These are phyloP conservation scores for Trypoxylus dichotomus DNA, from an alignment of 1,140 invertebrate genomes.

Conservation along the genomic window DNA sequence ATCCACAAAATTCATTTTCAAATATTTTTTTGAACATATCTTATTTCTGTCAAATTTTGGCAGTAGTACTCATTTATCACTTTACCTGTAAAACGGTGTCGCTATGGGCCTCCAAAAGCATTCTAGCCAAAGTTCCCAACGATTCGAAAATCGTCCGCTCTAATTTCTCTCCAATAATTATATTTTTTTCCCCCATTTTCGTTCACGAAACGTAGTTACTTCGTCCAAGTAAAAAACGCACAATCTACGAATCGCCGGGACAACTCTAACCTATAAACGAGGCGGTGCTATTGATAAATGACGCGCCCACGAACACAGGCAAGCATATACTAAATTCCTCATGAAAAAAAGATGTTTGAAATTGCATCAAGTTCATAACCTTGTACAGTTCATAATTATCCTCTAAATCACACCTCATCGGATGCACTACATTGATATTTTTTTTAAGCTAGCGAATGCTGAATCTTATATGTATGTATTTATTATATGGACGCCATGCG, in stretches of 20 bases:
- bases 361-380: neutral
- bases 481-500: neutral
- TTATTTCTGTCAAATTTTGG: neutral
- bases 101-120: slow-evolving; percentile 31
- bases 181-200: slow-evolving; percentile 41
- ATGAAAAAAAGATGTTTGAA: neutral
- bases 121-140: slow-evolving; percentile 33
- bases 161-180: slow-evolving; percentile 36
- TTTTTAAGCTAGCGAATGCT: neutral
- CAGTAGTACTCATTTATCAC: neutral
- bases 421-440: neutral
- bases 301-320: neutral
- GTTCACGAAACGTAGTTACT: neutral
- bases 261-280: neutral
- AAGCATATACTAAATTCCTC: neutral
- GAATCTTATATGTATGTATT: neutral
- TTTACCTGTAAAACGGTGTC: slow-evolving; percentile 40
- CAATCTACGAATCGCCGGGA: neutral
- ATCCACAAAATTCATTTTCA: no score
- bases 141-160: slow-evolving; percentile 33
- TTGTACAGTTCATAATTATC: neutral
- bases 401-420: neutral
- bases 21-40: no score
- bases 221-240: neutral
- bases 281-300: neutral